Base-by-base conservation (phyloP, 2,113 vertebrate genomes). In the Bambusicola thoracicus region DNA sequence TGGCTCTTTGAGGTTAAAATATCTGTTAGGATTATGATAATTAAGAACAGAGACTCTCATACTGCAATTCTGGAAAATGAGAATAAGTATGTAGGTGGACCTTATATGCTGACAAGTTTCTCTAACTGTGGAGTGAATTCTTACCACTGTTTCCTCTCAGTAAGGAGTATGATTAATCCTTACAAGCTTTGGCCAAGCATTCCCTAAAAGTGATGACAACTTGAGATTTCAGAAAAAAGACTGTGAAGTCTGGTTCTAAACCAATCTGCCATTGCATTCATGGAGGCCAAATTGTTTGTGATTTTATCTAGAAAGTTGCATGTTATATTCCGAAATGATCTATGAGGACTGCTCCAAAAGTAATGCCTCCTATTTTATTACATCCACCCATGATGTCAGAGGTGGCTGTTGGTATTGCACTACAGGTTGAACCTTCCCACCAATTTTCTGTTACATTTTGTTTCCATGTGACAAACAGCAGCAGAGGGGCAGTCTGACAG, bases 191-290 rank as follows among this genome's bases (percentile, higher is more conserved):
- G n/a, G 4, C 5, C 25, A 81, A 67, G 29, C 7, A 13, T 44
- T 85, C 15, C 20, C 32, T 79, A 40, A 75, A 85, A 92, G 38
- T 41, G 4, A 20, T 3, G 19, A 34, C 66, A n/a, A 66, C 36
- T 70, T 70, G 27, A 86, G 20, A 73, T 89, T 72, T 76, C 46
- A 38, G n/a, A 62, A 69, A 17, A 27, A 73, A 16, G 44, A 5
- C 30, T 32, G 0, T 56, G 32, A 29, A 36, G 2, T 41, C 34
- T 67, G 10, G 5, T 59, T 89, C n/a, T n/a, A 40, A 80, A 69
- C 48, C 59, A 10, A 51, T 61, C n/a, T 94, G 12, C 40, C 5
- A 1, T 3, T 53, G 30, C 1, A 0, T 36, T 62, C 4, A 6
- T 34, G 15, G 34, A 82, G 73, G 30, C 22, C 38, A 72, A n/a